Evolutionary conservation across 2,888 invertebrate genomes (phyloP), one percentile per base, ranked within the genome.

Genomic region (Crematogaster levior): DNA sequence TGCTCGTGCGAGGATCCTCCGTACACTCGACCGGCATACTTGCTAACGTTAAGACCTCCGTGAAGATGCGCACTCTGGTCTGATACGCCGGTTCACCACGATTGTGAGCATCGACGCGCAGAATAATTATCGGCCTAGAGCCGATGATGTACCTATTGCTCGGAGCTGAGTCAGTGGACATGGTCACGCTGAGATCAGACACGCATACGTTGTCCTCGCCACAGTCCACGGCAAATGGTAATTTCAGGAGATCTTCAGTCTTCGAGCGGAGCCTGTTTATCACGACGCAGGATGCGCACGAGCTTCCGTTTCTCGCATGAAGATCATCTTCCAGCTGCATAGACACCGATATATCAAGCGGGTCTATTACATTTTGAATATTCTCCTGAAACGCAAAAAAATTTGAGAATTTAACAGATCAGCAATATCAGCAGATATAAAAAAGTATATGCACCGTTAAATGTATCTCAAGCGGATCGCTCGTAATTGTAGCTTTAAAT

Each of bases 191-290:
- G 9, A 92, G 73, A 30, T 85, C 82, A 5, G 92, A 86, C 7
- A 79, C 51, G 73, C 93, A 93, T 53, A 92, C 63, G 34, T 91
- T 79, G 46, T 92, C 91, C 3, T 81, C 74, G 18, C 91, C 92
- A 63, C 93, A 93, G 10, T 91, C 93, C 7, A 92, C 89, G 12
- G 89, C 85, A 48, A 92, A 93, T 5, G 89, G 84, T 18, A 93
- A 48, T 48, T 85, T 86, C 27, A 92, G 66, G 3, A 85, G 68
- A 34, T 89, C 88, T n/a, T 89, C 86, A 10, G 83, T 84, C 34
- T 88, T 90, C 0, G 92, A 92, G 10, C 72, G 83, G 15, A 66
- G 75, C 53, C 89, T 90, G 40, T 90, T 89, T 75, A 91, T 84
- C 4, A 89, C 80, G 1, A 91, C 90, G 48, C 89, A 89, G 6